Conservation (phyloP, 2,797 vertebrate species). For the Epinephelus awoara region DNA sequence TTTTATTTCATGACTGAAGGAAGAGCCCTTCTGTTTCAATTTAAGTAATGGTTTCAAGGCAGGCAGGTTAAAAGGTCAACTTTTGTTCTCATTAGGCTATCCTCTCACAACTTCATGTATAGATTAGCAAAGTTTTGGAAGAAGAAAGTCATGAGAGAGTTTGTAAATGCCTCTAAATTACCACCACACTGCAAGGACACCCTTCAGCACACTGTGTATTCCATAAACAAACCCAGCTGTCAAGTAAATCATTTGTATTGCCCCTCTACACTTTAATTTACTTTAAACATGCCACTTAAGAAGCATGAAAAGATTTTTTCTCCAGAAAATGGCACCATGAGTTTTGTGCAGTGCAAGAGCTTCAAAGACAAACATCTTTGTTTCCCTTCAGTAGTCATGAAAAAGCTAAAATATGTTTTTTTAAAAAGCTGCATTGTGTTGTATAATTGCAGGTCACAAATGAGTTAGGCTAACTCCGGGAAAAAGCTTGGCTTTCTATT, state of each 20-base stretch:
- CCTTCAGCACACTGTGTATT: slow-evolving; percentile 32
- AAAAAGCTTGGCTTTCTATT: neutral
- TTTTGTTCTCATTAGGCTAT: slow-evolving; percentile 55
- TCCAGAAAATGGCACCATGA: slow-evolving; percentile 20
- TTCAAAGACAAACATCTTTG: slow-evolving; percentile 25
- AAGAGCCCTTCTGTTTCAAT: slow-evolving; percentile 58
- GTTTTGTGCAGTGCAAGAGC: slow-evolving; percentile 18
- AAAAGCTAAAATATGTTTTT: neutral
- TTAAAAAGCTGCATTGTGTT: neutral
- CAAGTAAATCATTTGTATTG: slow-evolving; percentile 46
- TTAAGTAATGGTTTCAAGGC: slow-evolving; percentile 67
- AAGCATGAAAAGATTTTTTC: neutral
- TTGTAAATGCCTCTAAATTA: slow-evolving; percentile 48
- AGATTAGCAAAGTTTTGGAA: slow-evolving; percentile 41
- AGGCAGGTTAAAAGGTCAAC: slow-evolving; percentile 63
- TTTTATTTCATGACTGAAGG: slow-evolving; percentile 60
- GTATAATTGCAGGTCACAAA: neutral
- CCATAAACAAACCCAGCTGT: slow-evolving; percentile 61
- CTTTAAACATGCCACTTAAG: slow-evolving; percentile 50
- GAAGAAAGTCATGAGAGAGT: slow-evolving; percentile 34
- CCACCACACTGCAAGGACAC: slow-evolving; percentile 24
- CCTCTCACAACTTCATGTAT: slow-evolving; percentile 46
- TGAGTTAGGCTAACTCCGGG: neutral
- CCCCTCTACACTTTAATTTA: slow-evolving; percentile 48
- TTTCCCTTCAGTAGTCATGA: slow-evolving; percentile 14